A percentile compares a stretch with the other conserved stretches of the same genome.
phyloP scores from a whole-genome alignment of 2,113 vertebrate species.

The Heloderma charlesbogerti region DNA sequence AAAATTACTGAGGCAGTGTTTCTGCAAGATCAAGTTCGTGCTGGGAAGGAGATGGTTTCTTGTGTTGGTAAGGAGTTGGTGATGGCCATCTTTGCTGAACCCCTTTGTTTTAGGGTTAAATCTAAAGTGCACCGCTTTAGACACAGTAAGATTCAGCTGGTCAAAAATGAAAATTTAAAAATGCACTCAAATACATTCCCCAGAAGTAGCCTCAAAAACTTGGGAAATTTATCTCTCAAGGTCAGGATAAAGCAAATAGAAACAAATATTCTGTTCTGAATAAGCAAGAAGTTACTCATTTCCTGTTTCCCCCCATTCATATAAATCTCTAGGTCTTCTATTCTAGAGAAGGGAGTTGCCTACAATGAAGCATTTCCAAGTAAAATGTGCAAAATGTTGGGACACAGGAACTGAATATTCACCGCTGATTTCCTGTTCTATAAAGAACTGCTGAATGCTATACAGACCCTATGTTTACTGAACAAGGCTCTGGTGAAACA shows the following conservation, averaged over 20 bases:
- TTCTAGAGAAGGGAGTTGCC: neutral
- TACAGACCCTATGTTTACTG: neutral
- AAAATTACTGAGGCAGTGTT: no score
- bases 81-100: no score
- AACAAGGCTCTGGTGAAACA: neutral
- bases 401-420: neutral
- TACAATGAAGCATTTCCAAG: neutral
- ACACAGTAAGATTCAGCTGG: neutral
- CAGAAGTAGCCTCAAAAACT: neutral
- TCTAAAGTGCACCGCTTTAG: neutral
- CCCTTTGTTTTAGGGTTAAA: neutral
- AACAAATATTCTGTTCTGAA: neutral
- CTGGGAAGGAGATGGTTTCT: no score
- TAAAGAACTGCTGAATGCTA: constrained; percentile 10
- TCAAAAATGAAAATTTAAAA: neutral
- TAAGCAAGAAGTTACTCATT: neutral
- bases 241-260: neutral
- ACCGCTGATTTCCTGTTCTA: constrained; percentile 12
- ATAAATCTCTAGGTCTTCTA: neutral
- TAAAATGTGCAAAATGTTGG: neutral
- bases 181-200: neutral
- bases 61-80: no score
- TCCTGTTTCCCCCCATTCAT: neutral
- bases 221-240: neutral
- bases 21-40: no score